Evolutionary conservation across 92 coral and sea anemone genomes (phyloP), one percentile per base, ranked within the genome.

Genomic region (Galaxea fascicularis): DNA sequence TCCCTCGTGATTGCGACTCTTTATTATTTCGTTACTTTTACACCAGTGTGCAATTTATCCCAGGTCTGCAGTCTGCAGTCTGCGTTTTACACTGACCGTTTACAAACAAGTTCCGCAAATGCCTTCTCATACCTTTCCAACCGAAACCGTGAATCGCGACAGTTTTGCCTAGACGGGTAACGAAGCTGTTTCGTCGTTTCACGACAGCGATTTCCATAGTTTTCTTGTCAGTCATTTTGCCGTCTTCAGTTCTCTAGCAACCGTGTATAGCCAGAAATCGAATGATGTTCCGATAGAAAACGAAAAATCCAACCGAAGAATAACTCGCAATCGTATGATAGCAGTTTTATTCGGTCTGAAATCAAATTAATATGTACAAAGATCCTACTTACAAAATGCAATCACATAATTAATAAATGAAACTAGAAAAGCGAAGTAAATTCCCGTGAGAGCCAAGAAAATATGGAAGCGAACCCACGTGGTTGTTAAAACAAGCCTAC

Each of bases 191-290:
- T 65, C 87, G 52, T 44, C 78, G 77, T 81, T 65, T 81, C 20
- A 87, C 53, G 15, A 86, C 10, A 18, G 57, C 60, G 31, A 69
- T 76, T 30, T 35, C 73, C 25, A 15, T 31, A 27, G 71, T 76
- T 30, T 35, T 64, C 25, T 14, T 31, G 30, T 76, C 77, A 71
- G 70, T 27, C 80, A 52, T 71, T 47, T 53, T 45, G 46, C 67
- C 76, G 69, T 60, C 81, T 79, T 77, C 25, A 71, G 44, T 86
- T 86, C 81, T 71, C 41, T 59, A 44, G 65, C 77, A 86, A 65
- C 41, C 84, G 29, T 68, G 78, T 74, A 74, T 78, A 67, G 81
- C 86, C 57, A 86, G 90, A 86, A 79, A 85, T 79, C 85, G 90
- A 86, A 86, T 86, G 69, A 76, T 85, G 89, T 76, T 85, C 16